Percentiles rank a stretch among this genome's conserved stretches.
phyloP scores from a whole-genome alignment of 2,797 vertebrate species.

The Platyrinchus mystaceus region DNA sequence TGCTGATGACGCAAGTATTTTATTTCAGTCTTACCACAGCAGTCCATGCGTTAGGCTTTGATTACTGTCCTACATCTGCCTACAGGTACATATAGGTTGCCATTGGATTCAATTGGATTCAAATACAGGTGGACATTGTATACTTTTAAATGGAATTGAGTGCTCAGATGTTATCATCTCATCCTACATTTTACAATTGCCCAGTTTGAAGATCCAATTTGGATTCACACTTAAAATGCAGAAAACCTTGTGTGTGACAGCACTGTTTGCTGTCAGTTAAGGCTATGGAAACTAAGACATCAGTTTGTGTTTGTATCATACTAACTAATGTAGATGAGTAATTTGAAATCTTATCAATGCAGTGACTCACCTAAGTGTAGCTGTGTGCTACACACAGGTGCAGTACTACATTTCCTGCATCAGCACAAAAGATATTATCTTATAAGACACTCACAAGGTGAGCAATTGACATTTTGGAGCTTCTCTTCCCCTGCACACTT shows the following conservation, averaged over 20 bases:
- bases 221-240: background rate
- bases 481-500: background rate
- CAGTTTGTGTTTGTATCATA: background rate
- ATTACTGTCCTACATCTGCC: background rate
- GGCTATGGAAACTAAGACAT: background rate
- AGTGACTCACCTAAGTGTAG: background rate
- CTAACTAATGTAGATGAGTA: background rate
- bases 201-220: background rate
- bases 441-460: background rate
- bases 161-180: background rate
- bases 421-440: background rate
- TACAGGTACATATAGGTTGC: background rate
- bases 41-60: background rate
- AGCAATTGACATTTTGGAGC: background rate
- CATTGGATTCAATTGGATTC: background rate
- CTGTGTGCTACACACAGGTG: background rate
- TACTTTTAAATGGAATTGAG: background rate
- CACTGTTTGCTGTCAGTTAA: background rate
- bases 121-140: background rate
- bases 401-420: background rate
- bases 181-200: background rate
- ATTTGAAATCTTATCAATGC: background rate
- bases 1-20: background rate
- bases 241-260: background rate
- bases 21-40: background rate